Evolutionary conservation across 2,888 invertebrate genomes (phyloP).

Genomic region (Bimastos eiseni): DNA sequence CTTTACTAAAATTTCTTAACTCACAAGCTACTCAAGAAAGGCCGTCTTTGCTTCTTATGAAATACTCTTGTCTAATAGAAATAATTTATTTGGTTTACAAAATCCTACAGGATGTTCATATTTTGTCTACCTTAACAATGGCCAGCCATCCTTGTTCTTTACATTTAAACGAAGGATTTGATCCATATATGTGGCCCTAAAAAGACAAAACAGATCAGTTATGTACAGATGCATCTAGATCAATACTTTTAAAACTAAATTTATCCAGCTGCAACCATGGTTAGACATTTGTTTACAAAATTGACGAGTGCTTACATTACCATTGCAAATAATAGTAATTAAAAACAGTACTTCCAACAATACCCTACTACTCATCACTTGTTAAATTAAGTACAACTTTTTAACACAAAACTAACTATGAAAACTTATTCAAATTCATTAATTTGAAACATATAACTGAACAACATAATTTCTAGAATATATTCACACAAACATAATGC

Average conservation of each 20-base stretch:
- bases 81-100: background rate
- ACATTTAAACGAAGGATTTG: slow-evolving; percentile 79
- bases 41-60: background rate
- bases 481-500: background rate
- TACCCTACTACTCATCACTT: no score
- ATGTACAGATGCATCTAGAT: background rate
- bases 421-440: no score
- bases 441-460: no score
- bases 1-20: background rate
- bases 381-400: no score
- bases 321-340: background rate
- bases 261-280: background rate
- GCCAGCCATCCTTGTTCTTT: slow-evolving; percentile 84
- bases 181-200: slow-evolving; percentile 80
- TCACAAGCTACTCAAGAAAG: background rate
- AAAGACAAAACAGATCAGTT: slow-evolving; percentile 33
- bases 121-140: slow-evolving; percentile 74
- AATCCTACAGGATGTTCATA: background rate
- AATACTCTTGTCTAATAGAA: background rate
- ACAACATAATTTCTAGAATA: background rate
- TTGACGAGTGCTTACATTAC: background rate
- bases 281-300: background rate
- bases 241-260: background rate
- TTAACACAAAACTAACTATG: no score
- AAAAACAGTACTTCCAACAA: background rate